These are phyloP conservation scores for Drosophila ochracea DNA, from an alignment of 2,888 invertebrate genomes.

Conservation along the genomic window DNA sequence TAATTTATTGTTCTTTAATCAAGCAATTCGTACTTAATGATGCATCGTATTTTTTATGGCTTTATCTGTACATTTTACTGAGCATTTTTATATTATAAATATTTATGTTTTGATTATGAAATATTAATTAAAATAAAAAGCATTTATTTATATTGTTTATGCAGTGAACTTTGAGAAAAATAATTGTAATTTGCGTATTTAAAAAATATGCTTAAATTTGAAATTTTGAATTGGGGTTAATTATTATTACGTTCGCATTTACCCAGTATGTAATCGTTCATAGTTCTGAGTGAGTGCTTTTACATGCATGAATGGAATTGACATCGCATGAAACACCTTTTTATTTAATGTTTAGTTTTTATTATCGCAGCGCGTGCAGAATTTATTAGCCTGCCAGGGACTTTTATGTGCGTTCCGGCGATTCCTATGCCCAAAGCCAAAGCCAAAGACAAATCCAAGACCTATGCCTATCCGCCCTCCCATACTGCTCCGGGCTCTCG, in stretches of 20 bases:
- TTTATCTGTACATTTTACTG: not conserved
- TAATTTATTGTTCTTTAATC: conserved; percentile 4
- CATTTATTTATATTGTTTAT: not conserved
- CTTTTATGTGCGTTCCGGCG: conserved; percentile 57
- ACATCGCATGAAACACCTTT: conserved; percentile 67
- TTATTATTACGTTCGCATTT: not conserved
- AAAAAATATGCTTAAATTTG: not conserved
- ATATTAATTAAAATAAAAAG: not conserved
- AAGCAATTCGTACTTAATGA: not conserved
- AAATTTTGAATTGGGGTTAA: not conserved
- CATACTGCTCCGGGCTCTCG: not conserved
- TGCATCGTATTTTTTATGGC: conserved; percentile 2
- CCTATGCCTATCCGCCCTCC: conserved; percentile 2
- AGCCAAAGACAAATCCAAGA: not conserved
- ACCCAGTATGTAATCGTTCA: conserved; percentile 28
- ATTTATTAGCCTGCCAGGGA: conserved; percentile 66
- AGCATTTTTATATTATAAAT: not conserved
- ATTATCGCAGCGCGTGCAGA: conserved; percentile 57
- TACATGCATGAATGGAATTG: conserved; percentile 52
- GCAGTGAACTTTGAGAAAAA: not conserved
- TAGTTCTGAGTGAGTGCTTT: conserved; percentile 28
- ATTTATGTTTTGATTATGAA: not conserved
- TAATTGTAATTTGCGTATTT: not conserved
- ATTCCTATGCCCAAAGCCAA: not conserved
- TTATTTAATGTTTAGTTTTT: conserved; percentile 79